These are phyloP conservation scores for Glaucidium brasilianum DNA, from an alignment of 2,113 vertebrate species.

Conservation along the genomic window DNA sequence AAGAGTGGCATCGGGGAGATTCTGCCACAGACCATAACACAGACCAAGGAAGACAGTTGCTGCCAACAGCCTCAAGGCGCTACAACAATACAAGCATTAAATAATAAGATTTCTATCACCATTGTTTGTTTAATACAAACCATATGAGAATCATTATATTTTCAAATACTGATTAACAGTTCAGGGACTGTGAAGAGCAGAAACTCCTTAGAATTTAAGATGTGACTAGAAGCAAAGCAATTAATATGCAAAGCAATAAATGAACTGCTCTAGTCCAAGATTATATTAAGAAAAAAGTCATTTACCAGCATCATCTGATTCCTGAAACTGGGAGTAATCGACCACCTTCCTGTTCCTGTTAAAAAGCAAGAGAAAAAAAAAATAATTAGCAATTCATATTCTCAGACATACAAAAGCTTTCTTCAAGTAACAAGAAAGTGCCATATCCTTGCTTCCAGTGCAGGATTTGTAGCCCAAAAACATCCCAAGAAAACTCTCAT, in stretches of 20 bases:
- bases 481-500: neutral
- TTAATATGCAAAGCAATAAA: neutral
- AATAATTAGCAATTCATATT: neutral
- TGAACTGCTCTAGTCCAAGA: neutral
- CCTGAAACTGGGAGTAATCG: conserved; percentile 98
- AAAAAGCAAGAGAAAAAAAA: neutral
- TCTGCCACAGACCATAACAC: neutral
- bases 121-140: conserved; percentile 46
- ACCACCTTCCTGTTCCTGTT: conserved; percentile 98
- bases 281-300: neutral
- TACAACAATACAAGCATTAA: conserved; percentile 37
- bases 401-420: neutral
- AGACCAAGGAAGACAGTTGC: neutral
- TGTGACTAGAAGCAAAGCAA: neutral
- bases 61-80: conserved; percentile 29
- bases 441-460: neutral
- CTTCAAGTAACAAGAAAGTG: neutral
- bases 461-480: neutral
- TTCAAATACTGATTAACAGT: conserved; percentile 35
- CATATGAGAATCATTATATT: conserved; percentile 9
- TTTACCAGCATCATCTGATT: conserved; percentile 91
- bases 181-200: neutral
- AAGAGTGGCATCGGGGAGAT: neutral
- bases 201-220: neutral
- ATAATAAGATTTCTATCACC: conserved; percentile 46